Evolutionary conservation across 1,140 invertebrate species (phyloP).

Genomic region (Brachionus rubens): DNA sequence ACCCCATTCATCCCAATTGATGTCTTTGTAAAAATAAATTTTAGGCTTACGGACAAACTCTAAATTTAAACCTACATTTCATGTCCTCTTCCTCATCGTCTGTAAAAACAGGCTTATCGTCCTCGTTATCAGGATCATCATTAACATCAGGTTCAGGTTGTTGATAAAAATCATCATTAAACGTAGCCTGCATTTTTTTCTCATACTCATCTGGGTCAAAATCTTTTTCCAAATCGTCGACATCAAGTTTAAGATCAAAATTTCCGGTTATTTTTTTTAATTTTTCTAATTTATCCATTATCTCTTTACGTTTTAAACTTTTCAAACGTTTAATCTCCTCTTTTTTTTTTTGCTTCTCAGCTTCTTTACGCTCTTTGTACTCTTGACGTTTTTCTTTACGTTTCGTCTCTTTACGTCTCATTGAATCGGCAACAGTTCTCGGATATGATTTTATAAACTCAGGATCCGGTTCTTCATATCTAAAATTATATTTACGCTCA

Average conservation of each 20-base stretch:
- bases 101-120: conserved; percentile 74
- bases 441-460: conserved; percentile 90
- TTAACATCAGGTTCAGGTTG: conserved; percentile 17
- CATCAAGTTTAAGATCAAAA: conserved; percentile 63
- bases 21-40: conserved; percentile 45
- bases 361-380: conserved; percentile 70
- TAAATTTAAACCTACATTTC: conserved; percentile 36
- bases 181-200: conserved; percentile 69
- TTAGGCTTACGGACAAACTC: not conserved
- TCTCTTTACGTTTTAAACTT: conserved; percentile 81
- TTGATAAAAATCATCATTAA: conserved; percentile 47
- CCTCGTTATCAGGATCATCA: conserved; percentile 63
- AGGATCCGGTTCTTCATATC: conserved; percentile 90
- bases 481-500: conserved; percentile 90
- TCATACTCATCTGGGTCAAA: conserved; percentile 89
- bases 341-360: conserved; percentile 76
- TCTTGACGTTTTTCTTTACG: conserved; percentile 73
- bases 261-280: conserved; percentile 85
- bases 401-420: conserved; percentile 75
- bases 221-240: conserved; percentile 73
- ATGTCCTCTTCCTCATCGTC: conserved; percentile 70
- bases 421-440: conserved; percentile 75
- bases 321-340: conserved; percentile 82
- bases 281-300: conserved; percentile 79
- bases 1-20: conserved; percentile 70